Base-by-base conservation (phyloP, 2,888 invertebrate species). In the Pilophorus perplexus region DNA sequence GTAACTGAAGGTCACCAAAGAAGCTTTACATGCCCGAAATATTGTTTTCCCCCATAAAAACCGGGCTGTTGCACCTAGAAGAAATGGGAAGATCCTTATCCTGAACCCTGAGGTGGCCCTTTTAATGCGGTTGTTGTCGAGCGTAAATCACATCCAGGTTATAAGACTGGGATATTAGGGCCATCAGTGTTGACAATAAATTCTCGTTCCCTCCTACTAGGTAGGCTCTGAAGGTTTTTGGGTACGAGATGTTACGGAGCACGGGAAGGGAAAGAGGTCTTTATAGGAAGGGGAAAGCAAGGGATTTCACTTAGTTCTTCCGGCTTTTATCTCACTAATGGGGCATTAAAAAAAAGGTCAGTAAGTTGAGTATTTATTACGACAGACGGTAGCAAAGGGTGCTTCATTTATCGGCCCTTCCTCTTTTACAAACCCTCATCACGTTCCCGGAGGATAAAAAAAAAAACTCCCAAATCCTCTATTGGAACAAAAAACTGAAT, bases 281-380 rank as follows among this genome's bases (percentile, higher is more conserved):
- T 44, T 40, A 44, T 46, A 44, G 46, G 46, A 40, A 59, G 59
- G 40, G 22, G 28, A 52, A 28, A 46, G 62, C 48, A 46, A 46
- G 62, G 46, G 62, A 62, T 62, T 62, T 62, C 62, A 62, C 62
- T 62, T 62, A 62, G 62, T 62, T 62, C 62, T 62, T 62, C 62
- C 62, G 62, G 62, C 55, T 55, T 62, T 62, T 62, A 62, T 62
- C 62, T 62, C 62, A 18, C 38, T 55, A 55, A 55, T 55, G 62
- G 44, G 46, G 44, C 62, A 62, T 62, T 62, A 62, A 62, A 37
- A 62, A 40, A 59, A 59, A 44, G 62, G 46, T 48, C 62, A 46
- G 46, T 62, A 62, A 62, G 62, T 62, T 62, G 62, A 46, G 62
- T 62, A 62, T 62, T 62, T 62, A 62, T 46, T 62, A 62, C 62